Conservation (phyloP, 2,113 vertebrate genomes). For the Pao palembangensis region DNA sequence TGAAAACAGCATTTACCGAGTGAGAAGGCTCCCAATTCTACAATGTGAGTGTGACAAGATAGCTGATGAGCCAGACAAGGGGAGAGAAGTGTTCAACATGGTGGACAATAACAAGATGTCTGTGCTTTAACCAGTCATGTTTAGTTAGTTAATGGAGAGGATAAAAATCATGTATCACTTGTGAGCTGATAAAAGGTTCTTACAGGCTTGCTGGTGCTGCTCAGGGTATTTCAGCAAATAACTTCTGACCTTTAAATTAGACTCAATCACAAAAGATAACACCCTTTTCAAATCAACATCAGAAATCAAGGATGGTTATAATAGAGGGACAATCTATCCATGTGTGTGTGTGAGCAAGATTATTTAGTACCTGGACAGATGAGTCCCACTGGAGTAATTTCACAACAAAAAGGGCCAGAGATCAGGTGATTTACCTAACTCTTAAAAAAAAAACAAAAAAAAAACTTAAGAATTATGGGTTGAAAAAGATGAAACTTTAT, state of each 20-base stretch:
- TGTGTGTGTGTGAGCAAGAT: not conserved
- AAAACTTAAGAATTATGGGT: no score
- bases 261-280: not conserved
- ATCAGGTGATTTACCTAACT: no score
- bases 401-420: no score
- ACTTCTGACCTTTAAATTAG: constrained; percentile 18
- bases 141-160: constrained; percentile 22
- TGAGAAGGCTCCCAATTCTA: constrained; percentile 30
- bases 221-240: constrained; percentile 6
- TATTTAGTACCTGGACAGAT: no score
- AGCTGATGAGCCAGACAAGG: constrained; percentile 39
- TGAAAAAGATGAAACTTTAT: no score
- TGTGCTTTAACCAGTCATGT: constrained; percentile 35
- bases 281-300: not conserved
- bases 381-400: no score
- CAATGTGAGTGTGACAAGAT: constrained; percentile 22
- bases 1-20: constrained; percentile 34
- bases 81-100: constrained; percentile 4
- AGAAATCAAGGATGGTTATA: not conserved
- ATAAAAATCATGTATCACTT: constrained; percentile 38
- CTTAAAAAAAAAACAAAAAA: no score
- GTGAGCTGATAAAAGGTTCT: constrained; percentile 33
- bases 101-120: constrained; percentile 16
- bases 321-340: no score
- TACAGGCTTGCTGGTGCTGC: not conserved